phyloP scores from a whole-genome alignment of 2,113 vertebrate species.

The Dasypus novemcinctus region DNA sequence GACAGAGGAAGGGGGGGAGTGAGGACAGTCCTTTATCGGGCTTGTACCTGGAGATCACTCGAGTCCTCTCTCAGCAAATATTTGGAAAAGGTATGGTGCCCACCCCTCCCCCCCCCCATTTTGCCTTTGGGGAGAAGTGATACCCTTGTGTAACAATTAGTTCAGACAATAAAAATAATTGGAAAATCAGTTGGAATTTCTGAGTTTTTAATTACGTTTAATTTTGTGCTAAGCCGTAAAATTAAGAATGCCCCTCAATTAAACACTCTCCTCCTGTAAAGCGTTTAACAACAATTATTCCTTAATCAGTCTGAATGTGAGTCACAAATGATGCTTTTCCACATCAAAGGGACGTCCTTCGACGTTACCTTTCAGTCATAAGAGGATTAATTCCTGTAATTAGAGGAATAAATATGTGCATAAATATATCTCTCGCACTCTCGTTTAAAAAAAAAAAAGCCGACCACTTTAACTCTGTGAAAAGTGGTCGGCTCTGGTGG shows the following conservation, averaged over 20 bases:
- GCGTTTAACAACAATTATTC: constrained; percentile 87
- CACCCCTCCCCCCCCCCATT: not conserved
- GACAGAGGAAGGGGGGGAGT: not conserved
- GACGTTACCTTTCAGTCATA: constrained; percentile 87
- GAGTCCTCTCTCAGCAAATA: not conserved
- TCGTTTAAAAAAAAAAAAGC: not conserved
- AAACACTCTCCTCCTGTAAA: constrained; percentile 85
- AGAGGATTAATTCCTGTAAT: constrained; percentile 89
- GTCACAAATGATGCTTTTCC: constrained; percentile 85
- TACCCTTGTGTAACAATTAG: constrained; percentile 82
- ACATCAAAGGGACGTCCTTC: constrained; percentile 85
- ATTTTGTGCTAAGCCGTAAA: constrained; percentile 84
- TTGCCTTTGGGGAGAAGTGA: constrained; percentile 73
- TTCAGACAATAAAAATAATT: constrained; percentile 86
- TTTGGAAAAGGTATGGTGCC: constrained; percentile 60
- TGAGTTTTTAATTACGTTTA: constrained; percentile 86
- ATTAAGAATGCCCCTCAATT: constrained; percentile 86
- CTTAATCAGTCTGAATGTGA: constrained; percentile 86
- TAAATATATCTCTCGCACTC: constrained; percentile 82
- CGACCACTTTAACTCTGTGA: constrained; percentile 61
- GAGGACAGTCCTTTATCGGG: not conserved
- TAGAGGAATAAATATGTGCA: constrained; percentile 87
- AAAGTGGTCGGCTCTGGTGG: constrained; percentile 42
- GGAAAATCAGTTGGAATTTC: constrained; percentile 84
- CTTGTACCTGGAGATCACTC: constrained; percentile 46